Percentiles rank a stretch among this genome's conserved stretches.
Conservation (phyloP, 2,888 invertebrate species). For the Zelleria hepariella region DNA sequence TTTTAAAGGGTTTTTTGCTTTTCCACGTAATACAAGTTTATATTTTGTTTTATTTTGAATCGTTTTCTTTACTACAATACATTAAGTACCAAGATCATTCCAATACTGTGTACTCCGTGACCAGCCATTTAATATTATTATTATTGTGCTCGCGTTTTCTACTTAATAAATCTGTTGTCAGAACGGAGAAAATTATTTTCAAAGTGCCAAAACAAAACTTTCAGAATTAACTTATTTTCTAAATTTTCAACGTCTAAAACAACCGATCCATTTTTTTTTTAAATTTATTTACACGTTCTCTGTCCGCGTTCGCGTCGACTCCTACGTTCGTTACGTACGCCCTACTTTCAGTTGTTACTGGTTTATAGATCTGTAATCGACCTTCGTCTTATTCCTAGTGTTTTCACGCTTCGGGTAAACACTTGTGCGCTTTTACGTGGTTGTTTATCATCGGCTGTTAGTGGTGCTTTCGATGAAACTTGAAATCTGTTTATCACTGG, state of each 20-base stretch:
- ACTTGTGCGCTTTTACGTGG: not conserved
- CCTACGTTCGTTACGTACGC: not conserved
- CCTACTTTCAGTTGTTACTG: not conserved
- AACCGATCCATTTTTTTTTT: too few relatives aligned
- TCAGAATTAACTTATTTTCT: too few relatives aligned
- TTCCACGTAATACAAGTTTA: too few relatives aligned
- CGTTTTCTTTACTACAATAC: too few relatives aligned
- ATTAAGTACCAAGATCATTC: too few relatives aligned
- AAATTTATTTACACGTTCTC: not conserved
- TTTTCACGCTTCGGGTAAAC: not conserved
- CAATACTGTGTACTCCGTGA: too few relatives aligned
- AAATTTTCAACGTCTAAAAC: too few relatives aligned
- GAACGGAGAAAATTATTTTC: too few relatives aligned
- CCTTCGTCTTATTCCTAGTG: not conserved
- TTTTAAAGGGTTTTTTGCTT: not conserved
- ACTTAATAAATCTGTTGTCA: too few relatives aligned
- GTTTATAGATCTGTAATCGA: not conserved
- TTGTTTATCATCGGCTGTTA: not conserved
- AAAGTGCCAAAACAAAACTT: too few relatives aligned
- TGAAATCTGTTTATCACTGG: not conserved
- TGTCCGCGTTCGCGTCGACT: not conserved
- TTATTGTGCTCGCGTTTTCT: too few relatives aligned
- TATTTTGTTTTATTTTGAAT: not conserved
- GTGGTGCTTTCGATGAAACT: not conserved
- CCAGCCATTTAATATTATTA: too few relatives aligned